A percentile compares a stretch with the other conserved stretches of the same genome.
Conservation (phyloP, 2,113 vertebrate genomes). For the Cryptomyrus ogoouensis region DNA sequence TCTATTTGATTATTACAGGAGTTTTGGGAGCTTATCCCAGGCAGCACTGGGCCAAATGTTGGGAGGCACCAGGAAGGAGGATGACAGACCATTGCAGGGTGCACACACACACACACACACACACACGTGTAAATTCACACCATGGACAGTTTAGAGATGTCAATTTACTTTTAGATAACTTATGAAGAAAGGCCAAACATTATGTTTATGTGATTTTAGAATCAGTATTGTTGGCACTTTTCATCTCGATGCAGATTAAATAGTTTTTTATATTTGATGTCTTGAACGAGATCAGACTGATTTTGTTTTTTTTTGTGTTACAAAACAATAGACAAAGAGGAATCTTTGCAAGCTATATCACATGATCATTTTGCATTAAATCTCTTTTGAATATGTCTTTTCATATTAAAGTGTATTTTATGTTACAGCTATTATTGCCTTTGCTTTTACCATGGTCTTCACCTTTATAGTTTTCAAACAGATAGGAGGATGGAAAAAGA, state of each 20-base stretch:
- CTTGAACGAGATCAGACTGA: background rate
- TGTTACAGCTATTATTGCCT: background rate
- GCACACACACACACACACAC: background rate
- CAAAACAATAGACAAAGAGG: background rate
- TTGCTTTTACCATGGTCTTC: background rate
- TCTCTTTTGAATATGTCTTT: background rate
- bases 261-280: background rate
- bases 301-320: background rate
- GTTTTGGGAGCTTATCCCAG: background rate
- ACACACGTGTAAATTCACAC: background rate
- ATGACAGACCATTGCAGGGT: background rate
- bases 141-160: background rate
- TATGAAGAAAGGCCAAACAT: background rate
- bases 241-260: background rate
- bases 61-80: background rate
- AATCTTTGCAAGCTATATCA: background rate
- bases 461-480: background rate
- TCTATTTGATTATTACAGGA: background rate
- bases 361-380: background rate
- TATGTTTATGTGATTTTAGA: background rate
- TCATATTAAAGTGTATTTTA: background rate
- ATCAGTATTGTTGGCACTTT: background rate
- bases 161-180: background rate
- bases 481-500: too few relatives aligned
- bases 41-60: background rate